Evolutionary conservation across 2,888 invertebrate genomes (phyloP).

Genomic region (Agrotis exclamationis): DNA sequence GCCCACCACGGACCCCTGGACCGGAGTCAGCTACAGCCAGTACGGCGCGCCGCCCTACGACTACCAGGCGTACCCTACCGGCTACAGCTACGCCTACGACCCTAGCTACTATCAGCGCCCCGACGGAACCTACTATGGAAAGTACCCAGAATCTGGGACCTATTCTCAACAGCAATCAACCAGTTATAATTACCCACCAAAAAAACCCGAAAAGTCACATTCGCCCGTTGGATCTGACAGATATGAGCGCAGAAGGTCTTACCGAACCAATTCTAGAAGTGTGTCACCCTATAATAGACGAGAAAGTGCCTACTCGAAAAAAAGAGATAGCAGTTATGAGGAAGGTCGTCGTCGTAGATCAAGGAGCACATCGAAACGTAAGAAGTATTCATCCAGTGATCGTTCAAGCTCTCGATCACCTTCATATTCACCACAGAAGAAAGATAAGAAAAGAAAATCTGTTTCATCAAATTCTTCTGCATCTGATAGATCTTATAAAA

Average conservation of each 20-base stretch:
- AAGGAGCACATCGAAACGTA: slow-evolving; percentile 76
- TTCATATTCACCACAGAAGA: slow-evolving; percentile 75
- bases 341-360: slow-evolving; percentile 74
- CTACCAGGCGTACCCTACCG: slow-evolving; percentile 79
- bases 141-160: slow-evolving; percentile 71
- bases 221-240: slow-evolving; percentile 70
- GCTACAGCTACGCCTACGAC: slow-evolving; percentile 81
- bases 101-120: slow-evolving; percentile 78
- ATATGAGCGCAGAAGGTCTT: slow-evolving; percentile 72
- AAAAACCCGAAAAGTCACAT: slow-evolving; percentile 66
- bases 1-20: slow-evolving; percentile 88
- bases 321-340: slow-evolving; percentile 79
- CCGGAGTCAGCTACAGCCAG: slow-evolving; percentile 86
- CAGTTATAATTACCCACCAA: slow-evolving; percentile 43
- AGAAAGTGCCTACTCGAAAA: slow-evolving; percentile 77
- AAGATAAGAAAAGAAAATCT: slow-evolving; percentile 73
- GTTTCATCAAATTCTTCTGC: slow-evolving; percentile 78
- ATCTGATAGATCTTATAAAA: slow-evolving; percentile 79
- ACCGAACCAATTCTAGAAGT: slow-evolving; percentile 79
- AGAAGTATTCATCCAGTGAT: slow-evolving; percentile 84
- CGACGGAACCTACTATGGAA: slow-evolving; percentile 74
- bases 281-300: slow-evolving; percentile 78
- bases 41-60: slow-evolving; percentile 82
- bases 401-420: slow-evolving; percentile 80
- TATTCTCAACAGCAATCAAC: slow-evolving; percentile 41